Percentiles rank a stretch among this genome's conserved stretches.
Conservation (phyloP, 2,113 vertebrate genomes). For the Psephotus haematonotus region DNA sequence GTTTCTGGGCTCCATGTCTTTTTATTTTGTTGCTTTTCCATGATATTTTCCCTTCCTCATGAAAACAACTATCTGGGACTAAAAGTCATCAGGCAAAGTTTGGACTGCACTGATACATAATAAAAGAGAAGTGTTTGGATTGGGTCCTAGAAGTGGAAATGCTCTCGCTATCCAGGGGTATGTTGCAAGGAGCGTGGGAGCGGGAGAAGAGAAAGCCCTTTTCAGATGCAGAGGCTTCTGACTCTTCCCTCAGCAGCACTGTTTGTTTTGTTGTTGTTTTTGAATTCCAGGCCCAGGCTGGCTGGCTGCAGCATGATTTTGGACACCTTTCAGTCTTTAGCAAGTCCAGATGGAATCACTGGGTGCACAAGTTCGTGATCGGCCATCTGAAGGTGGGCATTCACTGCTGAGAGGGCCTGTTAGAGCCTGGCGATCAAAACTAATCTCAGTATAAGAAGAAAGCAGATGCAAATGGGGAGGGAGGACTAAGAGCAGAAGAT, state of each 20-base stretch:
- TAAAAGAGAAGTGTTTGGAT: background rate
- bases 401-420: background rate
- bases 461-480: background rate
- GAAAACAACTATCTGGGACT: background rate
- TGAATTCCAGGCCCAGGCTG: slow-evolving; percentile 76
- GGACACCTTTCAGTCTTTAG: slow-evolving; percentile 83
- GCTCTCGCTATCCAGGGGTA: background rate
- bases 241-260: background rate
- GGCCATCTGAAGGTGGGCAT: slow-evolving; percentile 82
- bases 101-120: background rate
- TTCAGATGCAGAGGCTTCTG: background rate
- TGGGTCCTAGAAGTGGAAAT: background rate
- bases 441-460: background rate
- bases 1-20: background rate
- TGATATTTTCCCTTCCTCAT: background rate
- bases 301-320: slow-evolving; percentile 87
- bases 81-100: background rate
- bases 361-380: slow-evolving; percentile 82
- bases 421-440: background rate
- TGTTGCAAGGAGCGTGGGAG: background rate
- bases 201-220: background rate
- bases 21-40: background rate
- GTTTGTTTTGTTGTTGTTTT: background rate
- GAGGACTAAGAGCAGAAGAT: background rate
- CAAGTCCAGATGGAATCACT: slow-evolving; percentile 81